These are phyloP conservation scores for Thaumetopoea pityocampa DNA, from an alignment of 1,140 invertebrate species.

Conservation along the genomic window DNA sequence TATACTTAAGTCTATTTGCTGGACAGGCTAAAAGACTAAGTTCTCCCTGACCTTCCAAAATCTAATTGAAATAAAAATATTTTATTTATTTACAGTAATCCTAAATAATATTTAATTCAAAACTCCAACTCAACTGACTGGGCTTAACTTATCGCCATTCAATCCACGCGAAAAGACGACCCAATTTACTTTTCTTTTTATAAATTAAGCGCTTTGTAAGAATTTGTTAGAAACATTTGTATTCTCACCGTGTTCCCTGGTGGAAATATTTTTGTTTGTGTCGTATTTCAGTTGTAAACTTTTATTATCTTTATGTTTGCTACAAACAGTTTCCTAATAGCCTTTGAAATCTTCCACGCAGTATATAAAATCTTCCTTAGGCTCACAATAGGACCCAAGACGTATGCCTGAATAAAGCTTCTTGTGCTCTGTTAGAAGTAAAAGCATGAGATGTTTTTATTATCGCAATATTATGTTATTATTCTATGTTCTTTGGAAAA, in stretches of 20 bases:
- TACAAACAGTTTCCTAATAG: constrained; percentile 8
- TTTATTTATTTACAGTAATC: too few relatives aligned
- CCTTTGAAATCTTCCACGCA: constrained; percentile 4
- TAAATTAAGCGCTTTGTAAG: constrained; percentile 39
- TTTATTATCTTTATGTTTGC: constrained; percentile 26
- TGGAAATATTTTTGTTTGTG: constrained; percentile 26
- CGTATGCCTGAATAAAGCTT: constrained; percentile 2
- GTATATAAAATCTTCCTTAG: not conserved
- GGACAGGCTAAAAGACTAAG: too few relatives aligned
- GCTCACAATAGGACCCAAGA: too few relatives aligned
- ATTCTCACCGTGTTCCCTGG: constrained; percentile 27
- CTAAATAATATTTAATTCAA: too few relatives aligned
- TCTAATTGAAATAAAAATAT: too few relatives aligned
- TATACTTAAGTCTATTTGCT: too few relatives aligned
- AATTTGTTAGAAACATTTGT: constrained; percentile 38
- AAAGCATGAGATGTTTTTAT: constrained; percentile 4
- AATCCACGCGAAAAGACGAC: constrained; percentile 29
- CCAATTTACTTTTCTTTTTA: constrained; percentile 33
- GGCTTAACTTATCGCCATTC: constrained; percentile 33
- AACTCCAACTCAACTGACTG: too few relatives aligned
- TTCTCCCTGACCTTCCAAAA: too few relatives aligned
- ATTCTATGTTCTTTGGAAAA: not conserved
- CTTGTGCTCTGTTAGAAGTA: constrained; percentile 3
- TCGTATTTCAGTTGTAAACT: constrained; percentile 25
- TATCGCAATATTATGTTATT: not conserved